Percentiles rank a stretch among this genome's conserved stretches.
These are phyloP conservation scores for Drosophila auraria DNA, from an alignment of 1,140 invertebrate genomes.

Conservation along the genomic window DNA sequence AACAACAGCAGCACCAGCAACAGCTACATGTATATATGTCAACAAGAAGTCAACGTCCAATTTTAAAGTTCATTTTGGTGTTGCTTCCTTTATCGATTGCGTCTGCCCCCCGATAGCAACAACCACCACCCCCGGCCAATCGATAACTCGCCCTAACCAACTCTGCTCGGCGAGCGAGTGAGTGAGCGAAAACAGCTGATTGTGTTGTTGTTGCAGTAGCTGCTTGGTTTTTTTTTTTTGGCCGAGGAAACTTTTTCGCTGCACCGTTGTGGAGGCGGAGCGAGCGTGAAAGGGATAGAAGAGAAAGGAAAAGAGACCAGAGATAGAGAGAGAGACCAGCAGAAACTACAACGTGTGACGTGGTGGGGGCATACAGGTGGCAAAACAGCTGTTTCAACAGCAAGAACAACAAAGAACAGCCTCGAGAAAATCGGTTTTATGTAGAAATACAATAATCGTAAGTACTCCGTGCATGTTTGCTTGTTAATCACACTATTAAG, in stretches of 20 bases:
- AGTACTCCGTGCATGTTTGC: constrained; percentile 34
- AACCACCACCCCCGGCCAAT: constrained; percentile 13
- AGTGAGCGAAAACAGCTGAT: constrained; percentile 66
- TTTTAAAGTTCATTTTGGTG: constrained; percentile 36
- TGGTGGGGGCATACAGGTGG: constrained; percentile 66
- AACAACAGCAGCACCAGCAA: constrained; percentile 25
- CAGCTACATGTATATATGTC: constrained; percentile 10
- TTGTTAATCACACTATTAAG: constrained; percentile 52
- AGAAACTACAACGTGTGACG: constrained; percentile 59
- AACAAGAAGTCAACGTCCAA: constrained; percentile 33
- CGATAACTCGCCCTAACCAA: constrained; percentile 58
- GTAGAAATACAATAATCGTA: constrained; percentile 54
- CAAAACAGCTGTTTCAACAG: constrained; percentile 80
- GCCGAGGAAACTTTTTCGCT: constrained; percentile 36
- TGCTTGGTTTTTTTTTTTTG: constrained; percentile 29
- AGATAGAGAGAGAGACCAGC: constrained; percentile 39
- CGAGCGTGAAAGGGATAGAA: constrained; percentile 46
- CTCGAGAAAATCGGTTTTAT: constrained; percentile 40
- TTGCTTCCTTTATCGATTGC: constrained; percentile 56
- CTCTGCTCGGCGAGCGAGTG: constrained; percentile 56
- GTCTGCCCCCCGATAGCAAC: constrained; percentile 18
- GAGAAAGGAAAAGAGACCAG: constrained; percentile 45
- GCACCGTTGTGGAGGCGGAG: constrained; percentile 33
- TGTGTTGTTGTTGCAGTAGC: constrained; percentile 45
- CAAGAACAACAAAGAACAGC: constrained; percentile 51